Percentiles rank a stretch among this genome's conserved stretches.
phyloP scores from a whole-genome alignment of 1,140 invertebrate genomes.

The Nilaparvata lugens region DNA sequence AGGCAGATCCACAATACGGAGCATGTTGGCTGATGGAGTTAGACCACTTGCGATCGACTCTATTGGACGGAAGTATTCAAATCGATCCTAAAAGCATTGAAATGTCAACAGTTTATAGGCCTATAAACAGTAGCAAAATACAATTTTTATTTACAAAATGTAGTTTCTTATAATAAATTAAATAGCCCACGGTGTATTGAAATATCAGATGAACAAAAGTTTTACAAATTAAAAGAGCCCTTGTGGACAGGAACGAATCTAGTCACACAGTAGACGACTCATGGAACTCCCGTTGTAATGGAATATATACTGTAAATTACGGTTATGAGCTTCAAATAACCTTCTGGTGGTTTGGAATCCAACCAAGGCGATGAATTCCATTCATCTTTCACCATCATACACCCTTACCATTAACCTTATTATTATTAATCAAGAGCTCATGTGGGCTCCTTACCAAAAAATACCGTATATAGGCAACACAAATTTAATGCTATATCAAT shows the following conservation, averaged over 20 bases:
- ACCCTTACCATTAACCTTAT: background rate
- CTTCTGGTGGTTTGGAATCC: too few relatives aligned
- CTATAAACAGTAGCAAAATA: background rate
- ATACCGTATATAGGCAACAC: background rate
- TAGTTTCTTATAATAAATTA: background rate
- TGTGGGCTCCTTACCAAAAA: background rate
- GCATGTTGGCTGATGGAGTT: conserved; percentile 41
- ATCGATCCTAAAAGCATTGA: conserved; percentile 33
- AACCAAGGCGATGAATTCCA: too few relatives aligned
- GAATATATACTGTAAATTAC: too few relatives aligned
- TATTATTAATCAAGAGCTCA: background rate
- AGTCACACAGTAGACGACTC: background rate
- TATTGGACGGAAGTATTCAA: conserved; percentile 46
- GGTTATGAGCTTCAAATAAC: too few relatives aligned
- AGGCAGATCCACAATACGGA: conserved; percentile 42
- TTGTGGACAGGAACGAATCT: background rate
- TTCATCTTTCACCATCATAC: too few relatives aligned
- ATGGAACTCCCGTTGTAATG: too few relatives aligned
- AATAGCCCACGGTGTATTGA: background rate
- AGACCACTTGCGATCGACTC: conserved; percentile 53
- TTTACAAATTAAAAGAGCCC: background rate
- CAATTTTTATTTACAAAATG: background rate
- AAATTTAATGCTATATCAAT: too few relatives aligned
- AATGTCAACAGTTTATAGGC: background rate
- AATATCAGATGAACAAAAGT: background rate